Percentiles rank a stretch among this genome's conserved stretches.
Evolutionary conservation across 2,888 invertebrate genomes (phyloP).

Genomic region (Serrognathus titanus): DNA sequence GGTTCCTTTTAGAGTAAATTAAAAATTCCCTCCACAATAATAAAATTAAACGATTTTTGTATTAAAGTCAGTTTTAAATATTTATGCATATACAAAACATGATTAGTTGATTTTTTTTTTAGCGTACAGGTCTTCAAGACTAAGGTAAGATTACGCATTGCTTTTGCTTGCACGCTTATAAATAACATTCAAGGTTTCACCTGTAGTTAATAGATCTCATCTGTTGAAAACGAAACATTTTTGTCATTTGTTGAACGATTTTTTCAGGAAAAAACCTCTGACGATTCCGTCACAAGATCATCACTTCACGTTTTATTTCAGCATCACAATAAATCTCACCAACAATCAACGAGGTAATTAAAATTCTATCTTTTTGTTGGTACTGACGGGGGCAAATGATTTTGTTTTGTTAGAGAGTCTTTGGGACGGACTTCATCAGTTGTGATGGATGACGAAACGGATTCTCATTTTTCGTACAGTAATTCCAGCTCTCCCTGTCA

Average conservation of each 20-base stretch:
- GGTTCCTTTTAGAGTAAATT: no score
- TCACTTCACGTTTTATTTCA: constrained; percentile 42
- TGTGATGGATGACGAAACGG: constrained; percentile 62
- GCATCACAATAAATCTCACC: constrained; percentile 36
- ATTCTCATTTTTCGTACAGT: constrained; percentile 76
- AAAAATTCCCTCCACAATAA: no score
- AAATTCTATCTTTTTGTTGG: background rate
- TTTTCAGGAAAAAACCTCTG: constrained; percentile 34
- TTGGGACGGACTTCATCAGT: constrained; percentile 49
- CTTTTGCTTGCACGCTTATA: constrained; percentile 15
- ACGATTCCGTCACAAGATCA: constrained; percentile 37
- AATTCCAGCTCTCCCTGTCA: constrained; percentile 71
- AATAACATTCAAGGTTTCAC: background rate
- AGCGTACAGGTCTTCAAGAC: constrained; percentile 35
- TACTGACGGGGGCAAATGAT: background rate
- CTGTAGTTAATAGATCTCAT: background rate
- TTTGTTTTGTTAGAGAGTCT: constrained; percentile 44
- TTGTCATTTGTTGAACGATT: constrained; percentile 5
- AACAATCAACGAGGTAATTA: constrained; percentile 20
- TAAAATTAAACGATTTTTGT: no score
- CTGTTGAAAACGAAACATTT: background rate
- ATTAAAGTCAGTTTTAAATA: no score
- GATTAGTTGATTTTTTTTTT: constrained; percentile 22
- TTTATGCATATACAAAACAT: no score
- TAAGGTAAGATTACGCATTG: constrained; percentile 33